Evolutionary conservation across 2,888 invertebrate genomes (phyloP).

Genomic region (Tanaodytes sp.): DNA sequence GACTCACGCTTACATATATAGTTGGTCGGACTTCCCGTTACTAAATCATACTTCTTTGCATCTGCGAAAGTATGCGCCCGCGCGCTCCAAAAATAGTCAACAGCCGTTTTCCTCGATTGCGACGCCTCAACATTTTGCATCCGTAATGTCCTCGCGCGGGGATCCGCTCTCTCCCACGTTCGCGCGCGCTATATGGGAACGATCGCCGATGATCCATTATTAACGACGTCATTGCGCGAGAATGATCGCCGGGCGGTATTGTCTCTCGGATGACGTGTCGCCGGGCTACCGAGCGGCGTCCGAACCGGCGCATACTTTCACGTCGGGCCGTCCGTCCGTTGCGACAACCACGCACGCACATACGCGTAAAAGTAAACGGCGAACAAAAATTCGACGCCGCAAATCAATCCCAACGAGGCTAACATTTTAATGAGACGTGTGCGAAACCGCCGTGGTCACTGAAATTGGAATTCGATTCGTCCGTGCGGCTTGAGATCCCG

Average conservation of each 20-base stretch:
- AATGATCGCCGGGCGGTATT: slow-evolving; percentile 25
- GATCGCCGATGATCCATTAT: too few relatives aligned
- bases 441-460: slow-evolving; percentile 18
- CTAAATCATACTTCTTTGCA: slow-evolving; percentile 24
- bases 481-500: too few relatives aligned
- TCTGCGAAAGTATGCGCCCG: too few relatives aligned
- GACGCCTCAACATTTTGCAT: too few relatives aligned
- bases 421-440: slow-evolving; percentile 45
- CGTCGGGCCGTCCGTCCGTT: slow-evolving; percentile 23
- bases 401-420: slow-evolving; percentile 48
- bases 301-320: slow-evolving; percentile 40
- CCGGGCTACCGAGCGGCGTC: slow-evolving; percentile 23
- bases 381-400: slow-evolving; percentile 40
- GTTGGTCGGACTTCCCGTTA: slow-evolving; percentile 22
- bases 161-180: too few relatives aligned
- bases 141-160: too few relatives aligned
- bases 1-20: slow-evolving; percentile 14
- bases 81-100: not conserved
- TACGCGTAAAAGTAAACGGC: too few relatives aligned
- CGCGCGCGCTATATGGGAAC: too few relatives aligned
- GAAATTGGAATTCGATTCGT: slow-evolving; percentile 27
- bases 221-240: slow-evolving; percentile 29
- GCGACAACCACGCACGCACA: slow-evolving; percentile 33
- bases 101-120: too few relatives aligned
- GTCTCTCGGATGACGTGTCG: slow-evolving; percentile 31